These are phyloP conservation scores for Colistium nudipinnis DNA, from an alignment of 2,113 vertebrate genomes.

Conservation along the genomic window DNA sequence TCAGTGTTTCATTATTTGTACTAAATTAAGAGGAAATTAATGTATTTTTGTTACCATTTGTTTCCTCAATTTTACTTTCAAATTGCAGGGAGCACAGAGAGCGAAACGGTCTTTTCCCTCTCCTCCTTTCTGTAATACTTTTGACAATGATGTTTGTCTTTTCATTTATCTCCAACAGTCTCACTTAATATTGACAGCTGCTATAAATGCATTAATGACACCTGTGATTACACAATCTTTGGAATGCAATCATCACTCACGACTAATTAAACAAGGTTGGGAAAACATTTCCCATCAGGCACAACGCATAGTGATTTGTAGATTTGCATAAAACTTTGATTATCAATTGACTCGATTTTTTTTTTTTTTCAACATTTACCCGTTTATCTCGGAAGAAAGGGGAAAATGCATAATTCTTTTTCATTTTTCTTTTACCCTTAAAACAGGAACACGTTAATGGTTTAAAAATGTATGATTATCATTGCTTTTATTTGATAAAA, in stretches of 20 bases:
- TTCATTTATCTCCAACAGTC: background rate
- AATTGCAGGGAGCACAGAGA: conserved; percentile 23
- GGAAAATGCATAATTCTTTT: background rate
- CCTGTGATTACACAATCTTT: conserved; percentile 3
- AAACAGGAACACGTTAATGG: background rate
- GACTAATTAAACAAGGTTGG: too few relatives aligned
- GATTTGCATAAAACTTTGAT: conserved; percentile 28
- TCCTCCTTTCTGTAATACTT: background rate
- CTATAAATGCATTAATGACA: conserved; percentile 12
- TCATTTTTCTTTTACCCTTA: background rate
- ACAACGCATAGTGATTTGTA: conserved; percentile 31
- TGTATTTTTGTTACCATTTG: conserved; percentile 50
- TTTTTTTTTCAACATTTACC: too few relatives aligned
- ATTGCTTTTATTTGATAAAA: background rate
- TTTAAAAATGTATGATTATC: background rate
- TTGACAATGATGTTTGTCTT: background rate
- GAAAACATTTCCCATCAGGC: conserved; percentile 11
- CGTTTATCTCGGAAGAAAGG: background rate
- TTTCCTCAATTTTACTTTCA: conserved; percentile 41
- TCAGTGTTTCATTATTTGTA: conserved; percentile 7
- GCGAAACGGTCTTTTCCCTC: conserved; percentile 33
- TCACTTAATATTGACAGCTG: conserved; percentile 5
- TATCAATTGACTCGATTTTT: too few relatives aligned
- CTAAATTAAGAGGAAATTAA: conserved; percentile 20
- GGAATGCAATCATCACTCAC: conserved; percentile 3